Evolutionary conservation across 2,113 vertebrate genomes (phyloP).

Genomic region (Telmatochromis sp.): DNA sequence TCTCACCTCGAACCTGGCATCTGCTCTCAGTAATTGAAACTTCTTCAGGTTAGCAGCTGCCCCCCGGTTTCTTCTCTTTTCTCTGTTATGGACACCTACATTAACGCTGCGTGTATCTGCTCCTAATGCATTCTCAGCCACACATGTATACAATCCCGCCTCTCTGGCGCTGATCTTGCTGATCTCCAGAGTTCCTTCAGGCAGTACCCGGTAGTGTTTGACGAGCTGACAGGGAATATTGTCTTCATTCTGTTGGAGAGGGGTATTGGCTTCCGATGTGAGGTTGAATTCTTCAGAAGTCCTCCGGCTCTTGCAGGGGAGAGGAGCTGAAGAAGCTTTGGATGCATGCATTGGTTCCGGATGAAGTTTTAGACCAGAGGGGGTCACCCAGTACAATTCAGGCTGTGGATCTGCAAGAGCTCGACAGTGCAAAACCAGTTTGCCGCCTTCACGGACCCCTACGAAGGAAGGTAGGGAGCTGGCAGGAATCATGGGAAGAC

Average conservation of each 20-base stretch:
- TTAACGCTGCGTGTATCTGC: conserved; percentile 84
- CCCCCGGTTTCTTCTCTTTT: conserved; percentile 36
- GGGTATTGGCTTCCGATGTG: not conserved
- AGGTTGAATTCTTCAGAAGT: not conserved
- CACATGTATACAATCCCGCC: conserved; percentile 89
- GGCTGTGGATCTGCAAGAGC: conserved; percentile 90
- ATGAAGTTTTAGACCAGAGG: conserved; percentile 74
- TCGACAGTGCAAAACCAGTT: conserved; percentile 82
- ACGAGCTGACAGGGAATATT: not conserved
- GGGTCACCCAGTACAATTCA: conserved; percentile 91
- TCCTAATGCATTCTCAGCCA: conserved; percentile 90
- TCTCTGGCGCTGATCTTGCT: conserved; percentile 65
- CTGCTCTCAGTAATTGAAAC: not conserved
- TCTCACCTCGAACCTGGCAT: conserved; percentile 59
- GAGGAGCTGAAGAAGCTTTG: not conserved
- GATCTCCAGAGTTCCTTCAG: conserved; percentile 89
- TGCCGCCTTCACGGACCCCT: conserved; percentile 61
- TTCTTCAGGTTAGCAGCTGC: conserved; percentile 6
- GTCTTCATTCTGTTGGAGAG: not conserved
- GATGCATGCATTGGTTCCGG: conserved; percentile 22
- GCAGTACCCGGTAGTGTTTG: conserved; percentile 70
- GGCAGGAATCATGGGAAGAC: conserved; percentile 87
- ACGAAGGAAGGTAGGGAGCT: conserved; percentile 76
- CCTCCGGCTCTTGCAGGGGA: not conserved
- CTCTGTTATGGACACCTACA: conserved; percentile 72